These are phyloP conservation scores for Montipora capricornis DNA, from an alignment of 64 coral and sea anemone species.

Conservation along the genomic window DNA sequence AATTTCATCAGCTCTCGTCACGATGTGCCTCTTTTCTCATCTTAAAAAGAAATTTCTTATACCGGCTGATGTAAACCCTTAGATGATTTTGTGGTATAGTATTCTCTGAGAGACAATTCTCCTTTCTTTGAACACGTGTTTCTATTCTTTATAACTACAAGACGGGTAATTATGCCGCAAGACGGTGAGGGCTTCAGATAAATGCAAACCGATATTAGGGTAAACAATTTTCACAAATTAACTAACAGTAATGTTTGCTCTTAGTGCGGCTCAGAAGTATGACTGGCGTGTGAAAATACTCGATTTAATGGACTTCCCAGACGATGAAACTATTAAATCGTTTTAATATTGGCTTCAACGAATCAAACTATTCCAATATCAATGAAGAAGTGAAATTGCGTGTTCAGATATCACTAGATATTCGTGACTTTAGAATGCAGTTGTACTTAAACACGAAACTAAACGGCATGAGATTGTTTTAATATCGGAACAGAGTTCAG, in stretches of 20 bases:
- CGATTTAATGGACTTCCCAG: neutral
- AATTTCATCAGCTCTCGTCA: neutral
- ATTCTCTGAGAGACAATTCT: slow-evolving; percentile 33
- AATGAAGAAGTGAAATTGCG: neutral
- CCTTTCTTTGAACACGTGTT: slow-evolving; percentile 50
- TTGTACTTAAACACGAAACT: neutral
- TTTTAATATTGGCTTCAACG: neutral
- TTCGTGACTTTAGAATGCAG: neutral
- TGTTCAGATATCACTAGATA: neutral
- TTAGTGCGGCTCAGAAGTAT: neutral
- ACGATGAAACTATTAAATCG: neutral
- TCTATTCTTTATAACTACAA: slow-evolving; percentile 19
- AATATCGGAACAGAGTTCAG: neutral
- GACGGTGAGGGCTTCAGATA: slow-evolving; percentile 1
- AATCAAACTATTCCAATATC: slow-evolving; percentile 14
- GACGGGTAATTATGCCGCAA: slow-evolving; percentile 4
- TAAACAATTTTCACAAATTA: neutral
- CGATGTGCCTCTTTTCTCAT: neutral
- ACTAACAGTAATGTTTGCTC: neutral
- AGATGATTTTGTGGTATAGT: neutral
- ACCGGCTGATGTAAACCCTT: neutral
- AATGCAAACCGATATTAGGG: slow-evolving; percentile 16
- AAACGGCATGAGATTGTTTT: neutral
- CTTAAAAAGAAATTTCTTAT: neutral
- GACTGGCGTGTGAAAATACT: slow-evolving; percentile 10